Base-by-base conservation (phyloP, 2,797 vertebrate genomes). In the Coregonus suidteri region DNA sequence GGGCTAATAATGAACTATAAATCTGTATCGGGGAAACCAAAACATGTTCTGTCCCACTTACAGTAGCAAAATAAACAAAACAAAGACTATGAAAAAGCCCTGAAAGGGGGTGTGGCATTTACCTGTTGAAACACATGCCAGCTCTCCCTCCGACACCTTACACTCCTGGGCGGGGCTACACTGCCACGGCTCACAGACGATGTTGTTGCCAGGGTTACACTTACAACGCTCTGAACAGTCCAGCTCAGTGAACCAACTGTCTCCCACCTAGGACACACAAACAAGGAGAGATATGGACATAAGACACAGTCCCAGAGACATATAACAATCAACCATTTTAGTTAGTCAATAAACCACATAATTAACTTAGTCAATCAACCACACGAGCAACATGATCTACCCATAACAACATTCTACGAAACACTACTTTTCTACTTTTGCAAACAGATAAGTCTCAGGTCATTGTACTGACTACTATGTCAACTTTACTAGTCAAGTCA, bases 51-150 rank as follows among this genome's bases (percentile, higher is more conserved):
- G 59, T 64, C n/a, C 3, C 11, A 4, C 9, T n/a, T 7, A n/a
- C 56, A 2, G 16, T n/a, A 56, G 4, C 7, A 20, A 64, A 64
- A 25, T 52, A 25, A 37, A 41, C n/a, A 6, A 41, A 6, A 41
- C 16, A 52, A 20, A 47, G 5, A 71, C 18, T 13, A 41, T 31
- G 59, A 65, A 9, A 34, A 71, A 62, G 4, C 31, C 13, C 16
- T 9, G 35, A 30, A 34, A 47, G 56, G 69, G 18, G 41, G 3
- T 31, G 37, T 73, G 34, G 47, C 16, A 6, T 30, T 71, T 81
- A 97, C 96, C 94, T 82, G 90, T 94, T 1, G 94, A 93, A 84
- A 96, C 94, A 80, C 96, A 98, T 76, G 89, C 95, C 67, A 96
- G 88, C 0, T 95, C 93, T 56, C 96, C 96, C 13, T 97, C 96